Percentiles rank a stretch among this genome's conserved stretches.
Conservation (phyloP, 2,888 invertebrate genomes). For the Morpho deidamia region DNA sequence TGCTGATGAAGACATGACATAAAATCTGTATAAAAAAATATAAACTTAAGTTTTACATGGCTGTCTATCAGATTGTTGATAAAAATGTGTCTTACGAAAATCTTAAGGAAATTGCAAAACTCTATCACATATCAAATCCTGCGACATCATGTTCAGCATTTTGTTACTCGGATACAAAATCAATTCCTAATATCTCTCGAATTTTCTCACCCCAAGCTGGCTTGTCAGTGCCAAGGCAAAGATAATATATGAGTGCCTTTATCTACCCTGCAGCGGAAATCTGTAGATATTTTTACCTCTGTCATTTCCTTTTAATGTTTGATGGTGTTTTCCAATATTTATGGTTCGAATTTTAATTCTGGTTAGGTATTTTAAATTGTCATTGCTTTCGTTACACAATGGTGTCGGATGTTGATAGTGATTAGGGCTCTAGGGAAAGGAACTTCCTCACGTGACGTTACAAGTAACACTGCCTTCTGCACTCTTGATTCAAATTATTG, state of each 20-base stretch:
- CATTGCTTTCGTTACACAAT: neutral
- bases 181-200: conserved; percentile 14
- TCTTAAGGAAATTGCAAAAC: conserved; percentile 10
- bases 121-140: conserved; percentile 5
- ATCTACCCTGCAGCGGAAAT: conserved; percentile 30
- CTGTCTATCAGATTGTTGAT: too few species aligned
- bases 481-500: too few species aligned
- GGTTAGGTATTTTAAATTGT: neutral
- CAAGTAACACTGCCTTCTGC: too few species aligned
- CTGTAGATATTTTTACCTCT: conserved; percentile 23
- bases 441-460: too few species aligned
- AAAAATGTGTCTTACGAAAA: conserved; percentile 1
- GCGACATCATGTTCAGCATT: conserved; percentile 12
- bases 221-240: conserved; percentile 20
- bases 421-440: too few species aligned
- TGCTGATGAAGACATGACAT: too few species aligned
- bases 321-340: conserved; percentile 4
- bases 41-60: too few species aligned
- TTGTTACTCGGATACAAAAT: conserved; percentile 11
- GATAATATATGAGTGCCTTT: conserved; percentile 45
- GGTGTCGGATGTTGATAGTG: too few species aligned
- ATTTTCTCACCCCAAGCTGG: conserved; percentile 16
- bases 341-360: neutral
- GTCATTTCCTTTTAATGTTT: conserved; percentile 23
- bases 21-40: too few species aligned